A percentile compares a stretch with the other conserved stretches of the same genome.
phyloP scores from a whole-genome alignment of 2,113 vertebrate genomes.

The Elephantulus edwardii region DNA sequence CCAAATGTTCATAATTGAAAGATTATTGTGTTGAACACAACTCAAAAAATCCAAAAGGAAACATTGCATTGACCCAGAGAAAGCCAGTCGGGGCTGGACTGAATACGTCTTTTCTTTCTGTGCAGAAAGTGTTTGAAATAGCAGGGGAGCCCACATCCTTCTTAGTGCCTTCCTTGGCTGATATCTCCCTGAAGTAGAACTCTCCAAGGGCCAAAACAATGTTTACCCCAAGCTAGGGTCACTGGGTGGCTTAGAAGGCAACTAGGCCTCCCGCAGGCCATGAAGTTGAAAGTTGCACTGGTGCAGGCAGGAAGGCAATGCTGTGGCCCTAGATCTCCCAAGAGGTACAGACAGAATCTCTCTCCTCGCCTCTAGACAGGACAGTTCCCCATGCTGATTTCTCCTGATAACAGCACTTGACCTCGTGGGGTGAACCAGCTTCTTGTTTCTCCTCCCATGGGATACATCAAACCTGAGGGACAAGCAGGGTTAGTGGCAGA shows the following conservation, averaged over 20 bases:
- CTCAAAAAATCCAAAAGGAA: slow-evolving; percentile 25
- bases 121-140: neutral
- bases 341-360: neutral
- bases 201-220: neutral
- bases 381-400: neutral
- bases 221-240: neutral
- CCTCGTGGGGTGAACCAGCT: neutral
- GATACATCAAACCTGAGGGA: neutral
- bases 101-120: slow-evolving; percentile 31
- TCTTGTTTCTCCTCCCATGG: neutral
- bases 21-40: neutral
- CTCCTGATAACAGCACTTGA: neutral
- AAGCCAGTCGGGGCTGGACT: neutral
- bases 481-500: neutral
- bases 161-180: neutral
- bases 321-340: neutral
- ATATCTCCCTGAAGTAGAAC: neutral
- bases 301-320: rapidly evolving
- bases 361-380: neutral
- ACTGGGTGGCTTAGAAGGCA: neutral
- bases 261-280: neutral
- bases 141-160: neutral
- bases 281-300: neutral
- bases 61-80: neutral
- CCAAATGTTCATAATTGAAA: neutral